Evolutionary conservation across 1,140 invertebrate genomes (phyloP).

Genomic region (Halyomorpha halys): DNA sequence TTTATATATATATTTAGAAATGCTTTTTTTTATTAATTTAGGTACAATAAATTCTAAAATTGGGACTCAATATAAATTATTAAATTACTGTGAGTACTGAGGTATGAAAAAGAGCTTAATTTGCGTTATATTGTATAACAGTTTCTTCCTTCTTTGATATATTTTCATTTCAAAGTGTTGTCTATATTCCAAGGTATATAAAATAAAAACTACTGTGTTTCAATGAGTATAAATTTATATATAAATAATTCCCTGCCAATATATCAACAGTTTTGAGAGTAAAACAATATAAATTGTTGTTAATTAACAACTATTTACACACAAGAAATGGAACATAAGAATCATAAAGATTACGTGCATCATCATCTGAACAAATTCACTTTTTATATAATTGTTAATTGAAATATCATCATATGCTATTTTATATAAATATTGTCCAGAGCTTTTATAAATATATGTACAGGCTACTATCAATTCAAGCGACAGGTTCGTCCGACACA

Average conservation of each 20-base stretch:
- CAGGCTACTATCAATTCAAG: no score
- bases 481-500: no score
- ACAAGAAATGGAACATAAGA: no score
- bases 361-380: no score
- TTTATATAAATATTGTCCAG: no score
- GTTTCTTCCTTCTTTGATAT: slow-evolving; percentile 23
- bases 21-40: slow-evolving; percentile 15
- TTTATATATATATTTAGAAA: no score
- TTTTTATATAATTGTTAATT: no score
- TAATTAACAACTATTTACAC: no score
- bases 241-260: background rate
- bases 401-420: no score
- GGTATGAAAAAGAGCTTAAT: slow-evolving; percentile 26
- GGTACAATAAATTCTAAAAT: slow-evolving; percentile 21
- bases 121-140: slow-evolving; percentile 24
- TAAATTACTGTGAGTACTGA: background rate
- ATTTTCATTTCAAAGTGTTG: slow-evolving; percentile 21
- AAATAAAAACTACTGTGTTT: slow-evolving; percentile 15
- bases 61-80: slow-evolving; percentile 21
- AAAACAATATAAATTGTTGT: no score
- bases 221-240: slow-evolving; percentile 8
- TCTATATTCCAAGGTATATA: slow-evolving; percentile 26
- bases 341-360: no score
- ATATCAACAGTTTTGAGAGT: background rate
- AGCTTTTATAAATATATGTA: no score